A percentile compares a stretch with the other conserved stretches of the same genome.
Evolutionary conservation across 2,888 invertebrate genomes (phyloP).

Genomic region (Pedicia rivosa): DNA sequence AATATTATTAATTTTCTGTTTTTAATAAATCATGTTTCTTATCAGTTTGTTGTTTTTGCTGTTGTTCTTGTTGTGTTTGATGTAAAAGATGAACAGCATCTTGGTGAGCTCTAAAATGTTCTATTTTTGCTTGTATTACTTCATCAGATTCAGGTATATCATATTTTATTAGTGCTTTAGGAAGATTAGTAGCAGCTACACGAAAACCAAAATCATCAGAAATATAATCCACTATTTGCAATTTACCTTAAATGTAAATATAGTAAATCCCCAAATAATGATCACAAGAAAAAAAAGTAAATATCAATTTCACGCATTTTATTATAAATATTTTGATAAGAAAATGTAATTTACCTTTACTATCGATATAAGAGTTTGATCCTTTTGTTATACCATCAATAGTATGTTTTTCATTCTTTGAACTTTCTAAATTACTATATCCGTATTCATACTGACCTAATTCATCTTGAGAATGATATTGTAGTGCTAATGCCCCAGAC

Average conservation of each 20-base stretch:
- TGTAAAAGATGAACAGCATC: slow-evolving; percentile 10
- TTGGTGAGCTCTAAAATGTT: slow-evolving; percentile 13
- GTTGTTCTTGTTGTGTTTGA: too few species aligned
- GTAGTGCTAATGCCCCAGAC: slow-evolving; percentile 19
- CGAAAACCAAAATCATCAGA: slow-evolving; percentile 36
- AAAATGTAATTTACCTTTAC: slow-evolving; percentile 25
- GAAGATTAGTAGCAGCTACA: slow-evolving; percentile 36
- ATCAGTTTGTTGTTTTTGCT: too few species aligned
- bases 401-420: slow-evolving; percentile 35
- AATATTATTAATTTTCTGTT: too few species aligned
- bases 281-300: too few species aligned
- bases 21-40: too few species aligned
- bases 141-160: slow-evolving; percentile 11
- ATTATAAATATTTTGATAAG: too few species aligned
- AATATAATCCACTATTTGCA: slow-evolving; percentile 35
- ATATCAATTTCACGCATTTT: too few species aligned
- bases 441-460: slow-evolving; percentile 38
- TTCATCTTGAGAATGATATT: slow-evolving; percentile 37
- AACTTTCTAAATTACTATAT: slow-evolving; percentile 35
- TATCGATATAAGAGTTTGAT: slow-evolving; percentile 36
- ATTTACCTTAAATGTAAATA: slow-evolving; percentile 31
- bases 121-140: slow-evolving; percentile 11
- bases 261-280: too few species aligned
- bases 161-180: slow-evolving; percentile 15
- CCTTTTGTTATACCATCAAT: slow-evolving; percentile 36